phyloP scores from a whole-genome alignment of 2,113 vertebrate species.

The Acanthochromis polyacanthus region DNA sequence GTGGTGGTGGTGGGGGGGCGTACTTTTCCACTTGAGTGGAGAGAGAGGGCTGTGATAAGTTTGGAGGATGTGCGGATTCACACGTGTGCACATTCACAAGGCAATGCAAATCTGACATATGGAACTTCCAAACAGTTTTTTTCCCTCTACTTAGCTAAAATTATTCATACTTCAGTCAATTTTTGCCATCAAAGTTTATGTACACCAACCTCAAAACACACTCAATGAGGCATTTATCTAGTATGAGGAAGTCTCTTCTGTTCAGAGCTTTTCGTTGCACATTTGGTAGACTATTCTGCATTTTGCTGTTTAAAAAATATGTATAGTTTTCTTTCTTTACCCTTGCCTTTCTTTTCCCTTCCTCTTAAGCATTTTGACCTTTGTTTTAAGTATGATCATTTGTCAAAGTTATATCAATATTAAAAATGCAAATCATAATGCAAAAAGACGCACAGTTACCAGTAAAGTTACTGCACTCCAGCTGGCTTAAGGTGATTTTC shows the following conservation, averaged over 20 bases:
- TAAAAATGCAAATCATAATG: too few relatives aligned
- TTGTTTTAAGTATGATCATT: not conserved
- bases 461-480: not conserved
- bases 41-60: constrained; percentile 86
- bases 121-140: constrained; percentile 2
- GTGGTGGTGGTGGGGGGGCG: constrained; percentile 60
- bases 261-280: not conserved
- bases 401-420: too few relatives aligned
- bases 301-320: constrained; percentile 15
- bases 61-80: constrained; percentile 65
- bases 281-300: not conserved
- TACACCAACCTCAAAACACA: not conserved
- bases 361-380: not conserved
- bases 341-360: not conserved
- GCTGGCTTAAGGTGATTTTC: constrained; percentile 2
- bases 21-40: constrained; percentile 90
- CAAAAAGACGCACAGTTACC: too few relatives aligned
- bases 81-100: constrained; percentile 20
- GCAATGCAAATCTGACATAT: constrained; percentile 13
- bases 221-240: not conserved
- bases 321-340: not conserved
- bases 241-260: constrained; percentile 30
- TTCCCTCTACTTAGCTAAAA: not conserved
- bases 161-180: not conserved
- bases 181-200: constrained; percentile 20